phyloP scores from a whole-genome alignment of 35 echinoderm and acorn worm species.

The Ophiothrix spiculata region DNA sequence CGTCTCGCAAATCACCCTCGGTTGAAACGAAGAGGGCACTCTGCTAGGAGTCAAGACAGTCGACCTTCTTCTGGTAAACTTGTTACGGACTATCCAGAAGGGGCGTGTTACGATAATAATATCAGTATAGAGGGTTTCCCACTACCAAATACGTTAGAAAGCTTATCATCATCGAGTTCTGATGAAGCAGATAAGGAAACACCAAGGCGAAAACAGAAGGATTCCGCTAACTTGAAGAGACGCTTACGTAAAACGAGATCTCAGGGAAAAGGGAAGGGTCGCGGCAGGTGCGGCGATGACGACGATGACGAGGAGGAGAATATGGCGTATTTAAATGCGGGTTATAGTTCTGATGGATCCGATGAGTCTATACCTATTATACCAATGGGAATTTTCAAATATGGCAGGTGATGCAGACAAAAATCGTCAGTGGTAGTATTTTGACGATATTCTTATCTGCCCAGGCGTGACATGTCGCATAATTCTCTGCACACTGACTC shows the following conservation, averaged over 20 bases:
- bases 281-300: constrained; percentile 30
- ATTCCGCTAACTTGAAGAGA: constrained; percentile 2
- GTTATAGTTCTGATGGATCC: constrained; percentile 42
- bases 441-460: too few species aligned
- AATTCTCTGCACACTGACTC: too few species aligned
- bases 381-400: constrained; percentile 34
- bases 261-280: constrained; percentile 86
- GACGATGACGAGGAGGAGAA: background rate
- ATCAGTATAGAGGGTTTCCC: constrained; percentile 73
- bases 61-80: constrained; percentile 13
- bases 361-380: constrained; percentile 78
- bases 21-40: background rate
- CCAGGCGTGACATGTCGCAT: too few species aligned
- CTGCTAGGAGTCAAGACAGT: constrained; percentile 4
- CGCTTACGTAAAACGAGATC: constrained; percentile 80
- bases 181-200: background rate
- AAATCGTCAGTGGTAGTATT: too few species aligned
- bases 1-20: background rate
- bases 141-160: constrained; percentile 72
- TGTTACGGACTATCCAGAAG: constrained; percentile 26
- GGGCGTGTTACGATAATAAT: constrained; percentile 1
- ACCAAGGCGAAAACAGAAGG: background rate
- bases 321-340: constrained; percentile 17
- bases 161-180: constrained; percentile 26
- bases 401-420: background rate